A percentile compares a stretch with the other conserved stretches of the same genome.
Evolutionary conservation across 2,113 vertebrate species (phyloP).

Genomic region (Pteronura brasiliensis): DNA sequence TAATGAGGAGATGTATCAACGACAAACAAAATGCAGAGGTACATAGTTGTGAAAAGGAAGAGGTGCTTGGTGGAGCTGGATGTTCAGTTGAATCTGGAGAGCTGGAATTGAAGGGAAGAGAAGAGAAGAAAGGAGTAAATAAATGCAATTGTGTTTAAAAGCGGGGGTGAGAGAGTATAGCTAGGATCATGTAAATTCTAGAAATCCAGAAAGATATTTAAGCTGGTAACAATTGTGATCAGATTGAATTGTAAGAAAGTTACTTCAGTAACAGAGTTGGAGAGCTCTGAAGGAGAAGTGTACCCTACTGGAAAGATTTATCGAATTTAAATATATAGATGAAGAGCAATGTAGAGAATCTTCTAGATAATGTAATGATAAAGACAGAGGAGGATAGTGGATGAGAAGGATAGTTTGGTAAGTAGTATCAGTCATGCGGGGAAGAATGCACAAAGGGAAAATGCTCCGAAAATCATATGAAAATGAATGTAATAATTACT

Average conservation of each 20-base stretch:
- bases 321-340: background rate
- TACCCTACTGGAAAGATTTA: background rate
- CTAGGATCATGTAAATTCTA: background rate
- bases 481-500: background rate
- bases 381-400: background rate
- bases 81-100: background rate
- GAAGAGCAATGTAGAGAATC: background rate
- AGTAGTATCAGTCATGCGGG: background rate
- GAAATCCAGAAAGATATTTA: background rate
- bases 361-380: background rate
- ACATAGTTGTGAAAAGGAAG: background rate
- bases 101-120: background rate
- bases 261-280: background rate
- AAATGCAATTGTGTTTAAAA: background rate
- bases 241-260: background rate
- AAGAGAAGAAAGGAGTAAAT: background rate
- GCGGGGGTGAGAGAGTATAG: too few species aligned
- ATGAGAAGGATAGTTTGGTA: background rate
- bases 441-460: background rate
- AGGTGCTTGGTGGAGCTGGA: background rate
- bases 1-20: background rate
- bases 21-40: background rate
- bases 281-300: background rate
- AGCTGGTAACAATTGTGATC: background rate
- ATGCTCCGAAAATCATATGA: background rate